Evolutionary conservation across 1,140 invertebrate species (phyloP), one percentile per base, ranked within the genome.

Genomic region (Drosophila funebris): DNA sequence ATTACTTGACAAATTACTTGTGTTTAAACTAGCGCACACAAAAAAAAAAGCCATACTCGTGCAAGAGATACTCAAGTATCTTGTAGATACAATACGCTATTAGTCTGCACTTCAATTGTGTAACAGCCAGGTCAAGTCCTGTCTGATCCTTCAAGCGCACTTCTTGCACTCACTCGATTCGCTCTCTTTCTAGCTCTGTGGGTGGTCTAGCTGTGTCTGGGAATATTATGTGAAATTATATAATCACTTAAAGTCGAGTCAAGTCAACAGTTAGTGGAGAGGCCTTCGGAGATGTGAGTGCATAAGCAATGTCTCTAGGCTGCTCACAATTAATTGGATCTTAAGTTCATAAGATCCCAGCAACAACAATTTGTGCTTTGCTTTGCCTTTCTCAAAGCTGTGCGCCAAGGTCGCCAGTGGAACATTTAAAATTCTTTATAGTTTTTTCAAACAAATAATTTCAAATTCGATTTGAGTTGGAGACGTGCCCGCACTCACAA

Each of bases 371-470:
- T 22, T 69, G 41, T 27, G 24, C n/a, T n/a, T n/a, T n/a, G n/a
- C 31, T 37, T 37, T 70, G 74, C 81, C 81, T 84, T 84, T 87
- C 78, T 53, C 69, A 57, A 57, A 18, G 22, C 20, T n/a, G 22
- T 33, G 16, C 13, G n/a, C 56, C 77, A 84, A 84, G 81, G 81
- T 84, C 81, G 64, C 46, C 8, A 7, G 9, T 56, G 56, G 39
- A 81, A 50, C 82, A 87, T 88, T 85, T 83, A 75, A 88, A 83
- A 88, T 85, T 82, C 83, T 85, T 85, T 66, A 81, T 81, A 69
- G 81, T 85, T 79, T 84, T 80, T 71, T 61, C 11, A 5, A 11
- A 20, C 29, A 16, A 41, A 41, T 41, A 8, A 1, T 18, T 41
- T 41, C 2, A 18, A 50, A 14, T 50, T 37, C 16, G 13, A 50